Conservation (phyloP, 2,797 vertebrate genomes). For the Enoplosus armatus region DNA sequence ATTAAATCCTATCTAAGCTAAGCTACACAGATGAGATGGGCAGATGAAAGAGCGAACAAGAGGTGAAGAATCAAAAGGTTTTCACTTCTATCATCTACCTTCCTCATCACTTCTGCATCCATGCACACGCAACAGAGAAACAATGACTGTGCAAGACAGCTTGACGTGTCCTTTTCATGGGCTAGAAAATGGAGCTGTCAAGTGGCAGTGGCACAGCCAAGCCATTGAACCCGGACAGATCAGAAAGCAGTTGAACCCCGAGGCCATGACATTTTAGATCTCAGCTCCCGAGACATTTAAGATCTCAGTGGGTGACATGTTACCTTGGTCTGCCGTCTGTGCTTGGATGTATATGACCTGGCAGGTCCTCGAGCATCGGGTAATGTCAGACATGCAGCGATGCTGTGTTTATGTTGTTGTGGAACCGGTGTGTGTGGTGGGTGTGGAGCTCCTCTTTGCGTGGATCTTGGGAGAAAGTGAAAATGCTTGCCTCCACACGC, state of each 20-base stretch:
- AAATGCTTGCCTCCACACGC: slow-evolving; percentile 56
- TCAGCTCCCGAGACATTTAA: slow-evolving; percentile 73
- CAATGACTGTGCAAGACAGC: slow-evolving; percentile 57
- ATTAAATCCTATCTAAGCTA: slow-evolving; percentile 7
- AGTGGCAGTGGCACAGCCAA: slow-evolving; percentile 58
- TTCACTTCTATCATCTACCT: slow-evolving; percentile 40
- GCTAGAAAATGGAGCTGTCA: slow-evolving; percentile 72
- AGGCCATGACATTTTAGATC: slow-evolving; percentile 77
- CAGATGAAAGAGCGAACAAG: slow-evolving; percentile 44
- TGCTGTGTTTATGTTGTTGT: slow-evolving; percentile 23
- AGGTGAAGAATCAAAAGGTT: slow-evolving; percentile 27
- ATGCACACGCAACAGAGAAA: slow-evolving; percentile 45
- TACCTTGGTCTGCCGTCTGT: slow-evolving; percentile 58
- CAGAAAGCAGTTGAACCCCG: slow-evolving; percentile 70
- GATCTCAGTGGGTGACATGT: slow-evolving; percentile 65
- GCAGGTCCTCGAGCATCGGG: slow-evolving; percentile 58
- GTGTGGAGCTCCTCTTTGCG: slow-evolving; percentile 5
- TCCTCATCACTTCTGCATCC: slow-evolving; percentile 50
- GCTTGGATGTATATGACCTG: slow-evolving; percentile 61
- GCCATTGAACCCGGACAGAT: slow-evolving; percentile 67
- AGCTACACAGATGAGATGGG: slow-evolving; percentile 22
- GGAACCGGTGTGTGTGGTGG: slow-evolving; percentile 13
- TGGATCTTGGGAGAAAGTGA: slow-evolving; percentile 42
- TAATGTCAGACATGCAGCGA: slow-evolving; percentile 55
- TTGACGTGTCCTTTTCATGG: slow-evolving; percentile 75